These are phyloP conservation scores for Alectoris magna DNA, from an alignment of 2,797 vertebrate species.

Conservation along the genomic window DNA sequence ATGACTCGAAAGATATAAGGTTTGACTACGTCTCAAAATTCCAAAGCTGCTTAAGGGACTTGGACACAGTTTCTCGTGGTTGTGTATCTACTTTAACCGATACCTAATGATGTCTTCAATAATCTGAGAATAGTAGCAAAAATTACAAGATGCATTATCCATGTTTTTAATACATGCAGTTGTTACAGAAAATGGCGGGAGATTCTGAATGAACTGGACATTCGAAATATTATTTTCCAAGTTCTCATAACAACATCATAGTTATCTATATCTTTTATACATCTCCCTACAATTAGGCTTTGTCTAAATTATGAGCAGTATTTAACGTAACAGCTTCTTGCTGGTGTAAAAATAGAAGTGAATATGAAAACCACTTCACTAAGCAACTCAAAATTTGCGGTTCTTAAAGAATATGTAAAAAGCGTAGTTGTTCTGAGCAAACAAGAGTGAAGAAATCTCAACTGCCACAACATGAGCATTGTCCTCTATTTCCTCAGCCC, in stretches of 20 bases:
- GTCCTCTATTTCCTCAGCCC: neutral
- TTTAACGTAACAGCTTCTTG: neutral
- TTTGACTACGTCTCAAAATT: neutral
- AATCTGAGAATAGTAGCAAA: neutral
- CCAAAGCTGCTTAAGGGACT: neutral
- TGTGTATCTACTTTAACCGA: neutral
- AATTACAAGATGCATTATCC: neutral
- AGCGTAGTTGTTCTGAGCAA: neutral
- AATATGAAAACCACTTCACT: fast-evolving
- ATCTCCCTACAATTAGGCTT: neutral
- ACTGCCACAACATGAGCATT: neutral
- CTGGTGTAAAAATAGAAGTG: neutral
- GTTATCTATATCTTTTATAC: neutral
- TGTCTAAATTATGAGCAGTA: neutral
- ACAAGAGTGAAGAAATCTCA: neutral
- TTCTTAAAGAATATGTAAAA: neutral
- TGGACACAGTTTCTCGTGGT: neutral
- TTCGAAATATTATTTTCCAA: neutral
- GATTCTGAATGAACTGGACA: neutral
- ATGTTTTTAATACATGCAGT: neutral
- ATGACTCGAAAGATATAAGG: slow-evolving; percentile 9
- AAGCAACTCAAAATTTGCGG: neutral
- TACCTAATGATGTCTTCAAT: neutral
- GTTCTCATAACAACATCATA: neutral
- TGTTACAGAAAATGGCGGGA: neutral